phyloP scores from a whole-genome alignment of 1,140 invertebrate genomes.

The Musca domestica region DNA sequence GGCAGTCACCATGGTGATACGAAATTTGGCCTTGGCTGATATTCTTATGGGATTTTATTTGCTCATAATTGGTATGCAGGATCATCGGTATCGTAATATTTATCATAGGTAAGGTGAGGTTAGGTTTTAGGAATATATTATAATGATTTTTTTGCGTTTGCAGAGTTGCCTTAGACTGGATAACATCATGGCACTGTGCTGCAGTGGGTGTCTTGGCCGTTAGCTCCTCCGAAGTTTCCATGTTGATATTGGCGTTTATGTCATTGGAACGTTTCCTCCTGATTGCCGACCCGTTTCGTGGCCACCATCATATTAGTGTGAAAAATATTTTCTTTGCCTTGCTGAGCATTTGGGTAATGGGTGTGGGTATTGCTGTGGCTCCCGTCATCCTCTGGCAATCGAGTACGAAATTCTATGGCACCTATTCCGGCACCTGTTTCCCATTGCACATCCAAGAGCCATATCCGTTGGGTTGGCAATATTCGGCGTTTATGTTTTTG shows the following conservation, averaged over 20 bases:
- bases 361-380: constrained; percentile 63
- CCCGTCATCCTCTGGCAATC: constrained; percentile 67
- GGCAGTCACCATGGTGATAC: constrained; percentile 64
- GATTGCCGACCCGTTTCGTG: constrained; percentile 67
- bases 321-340: constrained; percentile 56
- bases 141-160: neutral
- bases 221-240: constrained; percentile 71
- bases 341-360: constrained; percentile 63
- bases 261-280: constrained; percentile 72
- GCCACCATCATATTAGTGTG: constrained; percentile 57
- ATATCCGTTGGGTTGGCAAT: constrained; percentile 70
- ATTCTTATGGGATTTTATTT: constrained; percentile 79
- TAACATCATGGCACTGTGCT: constrained; percentile 67
- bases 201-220: constrained; percentile 66
- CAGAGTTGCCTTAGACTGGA: constrained; percentile 65
- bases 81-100: constrained; percentile 62
- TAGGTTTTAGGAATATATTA: too few species aligned
- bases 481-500: constrained; percentile 71
- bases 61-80: constrained; percentile 67
- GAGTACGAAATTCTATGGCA: constrained; percentile 68
- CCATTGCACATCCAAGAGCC: constrained; percentile 73
- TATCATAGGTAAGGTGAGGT: constrained; percentile 57
- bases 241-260: constrained; percentile 74
- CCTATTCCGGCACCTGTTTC: constrained; percentile 66
- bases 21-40: constrained; percentile 75